These are phyloP conservation scores for Menidia beryllina DNA, from an alignment of 2,113 vertebrate species.

Conservation along the genomic window DNA sequence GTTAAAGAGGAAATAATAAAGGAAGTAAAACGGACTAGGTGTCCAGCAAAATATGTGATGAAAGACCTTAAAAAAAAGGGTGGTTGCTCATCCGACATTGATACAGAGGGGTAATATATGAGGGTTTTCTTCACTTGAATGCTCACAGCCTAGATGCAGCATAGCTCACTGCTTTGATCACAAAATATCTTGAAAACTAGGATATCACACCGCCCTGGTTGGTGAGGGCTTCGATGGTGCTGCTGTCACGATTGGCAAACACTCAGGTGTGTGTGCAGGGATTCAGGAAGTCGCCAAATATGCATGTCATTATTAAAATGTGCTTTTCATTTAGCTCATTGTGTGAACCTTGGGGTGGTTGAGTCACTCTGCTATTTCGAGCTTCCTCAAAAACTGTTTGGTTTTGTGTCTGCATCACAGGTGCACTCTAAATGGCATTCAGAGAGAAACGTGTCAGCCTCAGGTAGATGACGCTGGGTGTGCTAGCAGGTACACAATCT, in stretches of 20 bases:
- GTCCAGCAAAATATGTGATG: neutral
- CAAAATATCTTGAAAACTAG: neutral
- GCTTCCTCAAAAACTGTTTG: neutral
- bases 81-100: neutral
- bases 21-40: neutral
- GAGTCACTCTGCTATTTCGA: neutral
- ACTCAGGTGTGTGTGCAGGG: neutral
- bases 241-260: neutral
- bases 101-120: neutral
- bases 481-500: conserved; percentile 2
- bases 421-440: neutral
- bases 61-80: neutral
- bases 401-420: neutral
- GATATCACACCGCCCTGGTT: neutral
- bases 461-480: neutral
- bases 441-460: neutral
- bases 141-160: neutral
- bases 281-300: neutral
- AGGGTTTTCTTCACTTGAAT: neutral
- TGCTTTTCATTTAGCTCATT: conserved; percentile 3
- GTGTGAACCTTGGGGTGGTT: neutral
- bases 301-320: neutral
- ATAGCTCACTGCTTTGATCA: neutral
- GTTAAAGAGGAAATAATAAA: neutral
- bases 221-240: neutral